Evolutionary conservation across 92 coral and sea anemone genomes (phyloP), one percentile per base, ranked within the genome.

Genomic region (Isaurus tuberculatus): DNA sequence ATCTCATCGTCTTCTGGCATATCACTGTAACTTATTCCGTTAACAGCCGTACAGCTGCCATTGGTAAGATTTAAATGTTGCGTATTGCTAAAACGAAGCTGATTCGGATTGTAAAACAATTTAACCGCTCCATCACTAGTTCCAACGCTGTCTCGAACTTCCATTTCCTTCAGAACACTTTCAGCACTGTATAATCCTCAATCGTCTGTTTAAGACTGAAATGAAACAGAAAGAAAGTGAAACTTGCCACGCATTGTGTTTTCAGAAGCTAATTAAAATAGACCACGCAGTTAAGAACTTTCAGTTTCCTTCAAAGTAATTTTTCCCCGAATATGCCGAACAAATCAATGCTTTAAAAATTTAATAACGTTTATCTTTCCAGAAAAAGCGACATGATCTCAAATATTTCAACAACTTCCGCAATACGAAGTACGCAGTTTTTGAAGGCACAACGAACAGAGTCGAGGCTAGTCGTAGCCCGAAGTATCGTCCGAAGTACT

Each of bases 1-100:
- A 94, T 89, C 44, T 92, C 97, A 10, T 96, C 93, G 28, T 90
- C 93, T 55, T 80, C 88, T 11, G 84, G 85, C 79, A 88, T 88
- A 43, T 92, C 93, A 9, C 69, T 25, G 19, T 13, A 79, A 82
- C 33, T 40, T 3, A 55, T 61, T 65, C 85, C 84, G 63, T 80
- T 86, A 13, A 51, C 46, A 11, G 20, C 49, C 7, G 44, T 60
- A 29, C 34, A 57, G 68, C 57, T 75, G 22, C 34, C 29, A 31
- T 19, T 16, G 3, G 63, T 36, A 5, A 30, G 8, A 34, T 20
- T 55, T 14, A 26, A 2, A 33, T 9, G 25, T 55, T 33, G 66
- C 14, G 46, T n/a, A n/a, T 55, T 55, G 37, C 67, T 20, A 19
- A 77, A 57, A 57, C 70, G 51, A 29, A 36, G 22, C 70, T 34